A percentile compares a stretch with the other conserved stretches of the same genome.
phyloP scores from a whole-genome alignment of 1,140 invertebrate species.

The Pteromalus puparum region DNA sequence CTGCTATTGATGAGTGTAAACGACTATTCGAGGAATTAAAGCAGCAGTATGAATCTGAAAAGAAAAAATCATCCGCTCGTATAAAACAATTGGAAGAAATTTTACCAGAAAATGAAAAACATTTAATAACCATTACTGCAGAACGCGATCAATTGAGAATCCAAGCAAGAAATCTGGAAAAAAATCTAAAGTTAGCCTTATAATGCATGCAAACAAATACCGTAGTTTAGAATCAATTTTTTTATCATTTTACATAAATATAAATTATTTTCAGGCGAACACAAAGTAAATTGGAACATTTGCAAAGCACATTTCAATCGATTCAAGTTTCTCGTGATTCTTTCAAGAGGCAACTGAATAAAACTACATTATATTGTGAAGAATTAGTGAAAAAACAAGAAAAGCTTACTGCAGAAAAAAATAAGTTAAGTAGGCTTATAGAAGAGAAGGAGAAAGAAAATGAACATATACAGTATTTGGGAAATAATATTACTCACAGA shows the following conservation, averaged over 20 bases:
- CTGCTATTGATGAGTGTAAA: conserved; percentile 80
- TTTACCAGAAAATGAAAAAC: conserved; percentile 69
- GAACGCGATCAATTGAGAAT: conserved; percentile 74
- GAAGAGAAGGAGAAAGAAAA: conserved; percentile 75
- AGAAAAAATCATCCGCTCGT: conserved; percentile 69
- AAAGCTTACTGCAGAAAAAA: conserved; percentile 74
- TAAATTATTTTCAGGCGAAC: conserved; percentile 68
- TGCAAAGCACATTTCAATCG: conserved; percentile 71
- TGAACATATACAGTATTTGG: conserved; percentile 74
- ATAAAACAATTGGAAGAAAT: conserved; percentile 70
- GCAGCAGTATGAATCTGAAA: conserved; percentile 78
- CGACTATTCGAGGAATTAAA: conserved; percentile 80
- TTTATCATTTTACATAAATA: conserved; percentile 7
- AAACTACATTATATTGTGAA: conserved; percentile 76
- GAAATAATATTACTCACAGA: conserved; percentile 73
- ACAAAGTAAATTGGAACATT: conserved; percentile 72
- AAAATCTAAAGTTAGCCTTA: conserved; percentile 73
- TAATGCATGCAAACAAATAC: background rate
- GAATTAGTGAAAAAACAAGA: conserved; percentile 78
- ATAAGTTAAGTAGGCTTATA: conserved; percentile 72
- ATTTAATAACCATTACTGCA: conserved; percentile 67
- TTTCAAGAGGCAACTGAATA: conserved; percentile 76
- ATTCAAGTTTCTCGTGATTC: conserved; percentile 76
- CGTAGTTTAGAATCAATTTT: background rate
- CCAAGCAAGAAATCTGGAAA: conserved; percentile 72